Evolutionary conservation across 1,140 invertebrate genomes (phyloP).

Genomic region (Drosophila punjabiensis): DNA sequence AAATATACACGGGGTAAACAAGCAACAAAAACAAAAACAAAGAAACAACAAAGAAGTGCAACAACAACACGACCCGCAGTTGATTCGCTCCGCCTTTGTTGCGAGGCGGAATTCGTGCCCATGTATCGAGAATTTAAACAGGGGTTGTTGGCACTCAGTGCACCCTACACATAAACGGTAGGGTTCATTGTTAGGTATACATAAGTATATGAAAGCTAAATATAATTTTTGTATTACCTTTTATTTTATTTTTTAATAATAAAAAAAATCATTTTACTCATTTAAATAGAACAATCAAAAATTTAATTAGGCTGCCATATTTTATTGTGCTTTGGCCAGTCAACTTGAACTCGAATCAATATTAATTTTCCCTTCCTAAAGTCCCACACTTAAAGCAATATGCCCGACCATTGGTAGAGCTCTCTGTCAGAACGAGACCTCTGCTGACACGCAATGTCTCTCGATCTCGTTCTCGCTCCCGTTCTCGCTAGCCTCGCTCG

Average conservation of each 20-base stretch:
- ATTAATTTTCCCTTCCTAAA: neutral
- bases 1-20: conserved; percentile 38
- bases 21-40: conserved; percentile 47
- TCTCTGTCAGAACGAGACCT: conserved; percentile 50
- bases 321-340: too few relatives aligned
- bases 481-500: conserved; percentile 37
- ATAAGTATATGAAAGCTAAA: neutral
- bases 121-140: neutral
- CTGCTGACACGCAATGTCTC: conserved; percentile 34
- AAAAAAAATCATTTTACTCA: neutral
- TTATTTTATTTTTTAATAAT: neutral
- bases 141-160: neutral
- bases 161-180: conserved; percentile 19
- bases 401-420: conserved; percentile 31
- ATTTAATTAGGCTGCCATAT: too few relatives aligned
- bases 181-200: neutral
- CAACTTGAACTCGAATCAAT: neutral
- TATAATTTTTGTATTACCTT: neutral
- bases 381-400: neutral
- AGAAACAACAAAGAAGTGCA: conserved; percentile 34
- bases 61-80: conserved; percentile 19
- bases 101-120: conserved; percentile 37
- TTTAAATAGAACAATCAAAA: too few relatives aligned
- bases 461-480: conserved; percentile 53
- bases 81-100: conserved; percentile 54